Base-by-base conservation (phyloP, 2,113 vertebrate genomes). In the Semicossyphus pulcher region DNA sequence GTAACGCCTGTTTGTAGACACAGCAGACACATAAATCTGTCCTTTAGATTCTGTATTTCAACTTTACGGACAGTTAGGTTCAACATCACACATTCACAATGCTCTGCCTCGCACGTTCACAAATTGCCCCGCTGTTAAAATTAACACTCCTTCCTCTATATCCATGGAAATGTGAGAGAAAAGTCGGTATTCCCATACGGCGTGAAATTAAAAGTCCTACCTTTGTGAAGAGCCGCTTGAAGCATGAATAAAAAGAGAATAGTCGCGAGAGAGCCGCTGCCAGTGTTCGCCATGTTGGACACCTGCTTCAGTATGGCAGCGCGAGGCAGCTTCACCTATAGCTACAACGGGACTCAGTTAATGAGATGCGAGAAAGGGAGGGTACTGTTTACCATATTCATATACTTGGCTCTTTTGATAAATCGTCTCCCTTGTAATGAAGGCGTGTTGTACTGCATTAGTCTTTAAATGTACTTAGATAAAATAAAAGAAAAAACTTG, bases 221-320 rank as follows among this genome's bases (percentile, higher is more conserved):
- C 96, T 96, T 93, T 92, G 56, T 89, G 92, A 88, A 95, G 92
- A 87, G 95, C 93, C 89, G 95, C 95, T 48, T 91, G 90, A 76
- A 95, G 86, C 83, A 94, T 67, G 73, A 94, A 91, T 87, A 95
- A 93, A 85, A 94, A 90, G 91, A 93, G 93, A 86, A 93, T 91
- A 87, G 92, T 92, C 90, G 93, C 91, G 87, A 94, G 93, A 95
- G 93, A 93, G 91, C 93, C 87, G 93, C 86, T 86, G 90, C 91
- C 84, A 91, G 92, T 81, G 94, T 93, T 94, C 94, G 95, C 96
- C 96, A 97, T 97, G 95, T 95, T 95, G 95, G 95, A 96, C 96
- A 97, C 96, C 96, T 97, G 96, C 95, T 95, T 94, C 92, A 93
- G 93, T 95, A 95, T 96, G 95, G 92, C 92, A 89, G 93, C 76